Conservation (phyloP, 1,140 invertebrate genomes). For the Cardiocondyla obscurior region DNA sequence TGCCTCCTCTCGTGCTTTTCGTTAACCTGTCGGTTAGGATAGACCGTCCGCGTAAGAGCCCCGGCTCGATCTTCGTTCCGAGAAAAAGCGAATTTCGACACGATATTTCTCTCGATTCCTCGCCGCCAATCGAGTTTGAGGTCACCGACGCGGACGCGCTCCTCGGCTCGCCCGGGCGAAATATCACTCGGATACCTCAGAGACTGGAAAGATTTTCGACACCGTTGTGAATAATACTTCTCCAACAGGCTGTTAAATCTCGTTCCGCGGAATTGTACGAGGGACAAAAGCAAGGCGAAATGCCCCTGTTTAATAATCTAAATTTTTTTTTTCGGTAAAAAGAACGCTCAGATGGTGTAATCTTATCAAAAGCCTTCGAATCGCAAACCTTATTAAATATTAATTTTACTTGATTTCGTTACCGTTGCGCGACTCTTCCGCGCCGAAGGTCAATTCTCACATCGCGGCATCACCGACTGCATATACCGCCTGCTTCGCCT, state of each 20-base stretch:
- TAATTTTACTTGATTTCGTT: neutral
- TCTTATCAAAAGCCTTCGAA: neutral
- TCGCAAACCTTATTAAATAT: neutral
- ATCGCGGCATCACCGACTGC: neutral
- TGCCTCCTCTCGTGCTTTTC: neutral
- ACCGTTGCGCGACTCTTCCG: neutral
- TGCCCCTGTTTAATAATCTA: neutral
- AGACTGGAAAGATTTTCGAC: slow-evolving; percentile 20
- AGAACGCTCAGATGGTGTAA: neutral
- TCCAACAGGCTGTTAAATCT: neutral
- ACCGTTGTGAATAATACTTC: slow-evolving; percentile 10
- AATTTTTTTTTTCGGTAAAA: neutral
- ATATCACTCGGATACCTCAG: slow-evolving; percentile 26
- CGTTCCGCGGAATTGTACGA: neutral
- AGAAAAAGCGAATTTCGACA: slow-evolving; percentile 57
- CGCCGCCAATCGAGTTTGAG: slow-evolving; percentile 25
- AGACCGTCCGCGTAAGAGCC: neutral
- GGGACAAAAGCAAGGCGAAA: neutral
- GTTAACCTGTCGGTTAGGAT: neutral
- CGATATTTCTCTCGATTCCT: slow-evolving; percentile 36
- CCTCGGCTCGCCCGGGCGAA: slow-evolving; percentile 24
- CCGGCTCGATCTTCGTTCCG: neutral
- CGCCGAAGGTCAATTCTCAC: neutral
- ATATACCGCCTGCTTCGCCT: neutral
- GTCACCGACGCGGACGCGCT: slow-evolving; percentile 12